phyloP scores from a whole-genome alignment of 2,797 vertebrate species.

The Enteromius anoplus region DNA sequence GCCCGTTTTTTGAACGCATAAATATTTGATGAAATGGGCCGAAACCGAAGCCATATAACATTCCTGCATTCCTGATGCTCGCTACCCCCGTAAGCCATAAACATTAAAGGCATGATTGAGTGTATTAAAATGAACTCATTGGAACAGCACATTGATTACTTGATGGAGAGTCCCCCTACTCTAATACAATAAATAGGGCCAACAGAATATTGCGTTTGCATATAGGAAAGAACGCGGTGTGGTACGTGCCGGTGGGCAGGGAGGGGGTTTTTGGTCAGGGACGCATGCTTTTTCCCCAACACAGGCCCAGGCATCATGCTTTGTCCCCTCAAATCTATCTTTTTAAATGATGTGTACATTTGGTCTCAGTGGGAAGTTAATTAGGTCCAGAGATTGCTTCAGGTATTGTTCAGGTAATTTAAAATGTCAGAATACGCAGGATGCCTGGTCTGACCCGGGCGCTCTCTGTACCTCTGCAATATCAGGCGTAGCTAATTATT shows the following conservation, averaged over 20 bases:
- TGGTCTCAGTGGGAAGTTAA: conserved; percentile 86
- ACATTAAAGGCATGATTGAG: conserved; percentile 97
- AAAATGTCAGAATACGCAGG: conserved; percentile 83
- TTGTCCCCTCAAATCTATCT: conserved; percentile 71
- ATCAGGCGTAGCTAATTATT: conserved; percentile 87
- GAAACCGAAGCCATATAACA: conserved; percentile 96
- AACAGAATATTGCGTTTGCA: conserved; percentile 62
- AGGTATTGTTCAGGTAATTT: conserved; percentile 90
- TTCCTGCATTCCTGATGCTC: conserved; percentile 93
- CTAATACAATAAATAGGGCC: conserved; percentile 73
- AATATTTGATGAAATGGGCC: conserved; percentile 98
- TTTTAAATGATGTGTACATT: conserved; percentile 75
- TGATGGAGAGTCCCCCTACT: conserved; percentile 75
- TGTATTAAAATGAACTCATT: conserved; percentile 98
- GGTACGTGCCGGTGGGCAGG: conserved; percentile 29
- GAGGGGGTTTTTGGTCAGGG: background rate
- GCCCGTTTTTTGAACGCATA: conserved; percentile 90
- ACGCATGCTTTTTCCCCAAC: conserved; percentile 3
- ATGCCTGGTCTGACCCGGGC: conserved; percentile 75
- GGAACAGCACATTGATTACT: conserved; percentile 97
- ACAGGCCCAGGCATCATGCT: conserved; percentile 58
- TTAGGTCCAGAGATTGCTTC: conserved; percentile 90
- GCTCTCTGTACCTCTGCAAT: conserved; percentile 75
- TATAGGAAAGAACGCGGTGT: conserved; percentile 59
- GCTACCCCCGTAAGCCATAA: conserved; percentile 90